Conservation (phyloP, 2,113 vertebrate genomes). For the Smithornis capensis region DNA sequence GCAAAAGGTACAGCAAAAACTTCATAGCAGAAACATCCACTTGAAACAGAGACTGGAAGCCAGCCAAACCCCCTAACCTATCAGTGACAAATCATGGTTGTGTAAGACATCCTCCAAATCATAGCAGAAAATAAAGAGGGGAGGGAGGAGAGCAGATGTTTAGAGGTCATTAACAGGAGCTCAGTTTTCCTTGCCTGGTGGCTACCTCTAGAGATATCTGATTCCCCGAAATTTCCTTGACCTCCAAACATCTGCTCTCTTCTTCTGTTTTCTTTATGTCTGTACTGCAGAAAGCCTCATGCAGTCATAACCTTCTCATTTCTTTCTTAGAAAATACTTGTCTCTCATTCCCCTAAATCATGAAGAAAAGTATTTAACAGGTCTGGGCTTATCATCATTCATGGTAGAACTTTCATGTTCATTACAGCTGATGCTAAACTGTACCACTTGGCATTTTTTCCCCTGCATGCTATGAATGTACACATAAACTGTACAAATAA, state of each 20-base stretch:
- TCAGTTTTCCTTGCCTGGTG: constrained; percentile 61
- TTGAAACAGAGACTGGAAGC: constrained; percentile 46
- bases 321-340: constrained; percentile 5
- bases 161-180: constrained; percentile 65
- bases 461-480: background rate
- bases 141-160: constrained; percentile 55
- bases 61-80: constrained; percentile 45
- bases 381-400: constrained; percentile 8
- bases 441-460: background rate
- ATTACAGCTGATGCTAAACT: background rate
- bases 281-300: background rate
- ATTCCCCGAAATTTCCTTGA: constrained; percentile 58
- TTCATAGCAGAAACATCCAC: constrained; percentile 41
- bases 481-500: background rate
- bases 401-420: background rate
- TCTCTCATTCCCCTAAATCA: constrained; percentile 18
- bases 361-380: constrained; percentile 10
- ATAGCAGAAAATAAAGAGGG: constrained; percentile 38
- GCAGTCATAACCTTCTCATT: constrained; percentile 33
- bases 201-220: constrained; percentile 60
- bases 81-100: constrained; percentile 20
- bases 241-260: constrained; percentile 55
- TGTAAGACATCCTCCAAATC: constrained; percentile 29
- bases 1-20: background rate
- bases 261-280: constrained; percentile 13